Conservation (phyloP, 2,113 vertebrate genomes). For the Spea bombifrons region DNA sequence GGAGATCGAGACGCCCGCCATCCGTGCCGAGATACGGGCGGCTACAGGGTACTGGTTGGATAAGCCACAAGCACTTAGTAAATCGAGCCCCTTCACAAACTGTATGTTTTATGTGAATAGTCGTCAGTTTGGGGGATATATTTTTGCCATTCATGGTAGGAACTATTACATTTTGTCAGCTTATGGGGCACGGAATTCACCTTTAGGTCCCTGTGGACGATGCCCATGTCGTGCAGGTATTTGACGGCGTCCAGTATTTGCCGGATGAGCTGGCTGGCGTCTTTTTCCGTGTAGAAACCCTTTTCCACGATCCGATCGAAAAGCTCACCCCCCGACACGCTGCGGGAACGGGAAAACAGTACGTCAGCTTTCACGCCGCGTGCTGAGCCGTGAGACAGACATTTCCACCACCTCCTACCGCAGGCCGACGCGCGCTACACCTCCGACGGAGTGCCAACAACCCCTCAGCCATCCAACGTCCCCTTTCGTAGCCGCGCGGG, state of each 20-base stretch:
- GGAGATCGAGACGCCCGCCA: too few species aligned
- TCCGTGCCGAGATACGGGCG: too few species aligned
- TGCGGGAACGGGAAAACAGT: conserved; percentile 48
- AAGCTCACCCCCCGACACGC: conserved; percentile 91
- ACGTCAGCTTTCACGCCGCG: not conserved
- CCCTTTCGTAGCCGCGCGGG: too few species aligned
- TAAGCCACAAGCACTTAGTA: too few species aligned
- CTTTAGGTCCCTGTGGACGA: conserved; percentile 95
- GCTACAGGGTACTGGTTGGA: too few species aligned
- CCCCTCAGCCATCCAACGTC: too few species aligned
- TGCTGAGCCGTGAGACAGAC: not conserved
- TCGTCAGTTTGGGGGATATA: too few species aligned
- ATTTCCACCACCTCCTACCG: not conserved
- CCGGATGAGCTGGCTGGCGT: conserved; percentile 90
- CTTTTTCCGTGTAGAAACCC: conserved; percentile 96
- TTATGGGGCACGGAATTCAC: conserved; percentile 55
- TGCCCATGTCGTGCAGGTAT: conserved; percentile 94
- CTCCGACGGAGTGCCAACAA: too few species aligned
- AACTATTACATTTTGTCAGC: too few species aligned
- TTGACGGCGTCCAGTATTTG: conserved; percentile 95
- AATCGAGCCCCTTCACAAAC: too few species aligned
- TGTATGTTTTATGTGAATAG: too few species aligned
- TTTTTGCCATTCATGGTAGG: too few species aligned
- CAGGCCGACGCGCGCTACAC: not conserved
- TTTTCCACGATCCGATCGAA: conserved; percentile 97